Percentiles rank a stretch among this genome's conserved stretches.
These are phyloP conservation scores for Stegastes partitus DNA, from an alignment of 2,113 vertebrate species.

Conservation along the genomic window DNA sequence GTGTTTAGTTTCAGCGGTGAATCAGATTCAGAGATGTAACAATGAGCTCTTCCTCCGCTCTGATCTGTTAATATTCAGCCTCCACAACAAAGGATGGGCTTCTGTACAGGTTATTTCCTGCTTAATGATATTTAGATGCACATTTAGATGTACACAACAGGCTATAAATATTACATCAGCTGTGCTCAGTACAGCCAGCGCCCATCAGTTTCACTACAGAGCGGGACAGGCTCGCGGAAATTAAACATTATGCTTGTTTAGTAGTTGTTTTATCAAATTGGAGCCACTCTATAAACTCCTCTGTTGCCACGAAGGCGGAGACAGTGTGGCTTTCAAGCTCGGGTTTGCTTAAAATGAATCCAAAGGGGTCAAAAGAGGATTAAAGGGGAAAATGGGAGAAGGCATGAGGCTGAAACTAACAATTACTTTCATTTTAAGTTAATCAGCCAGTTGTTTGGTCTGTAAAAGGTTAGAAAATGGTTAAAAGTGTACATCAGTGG, in stretches of 20 bases:
- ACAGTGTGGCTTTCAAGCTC: neutral
- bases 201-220: constrained; percentile 5
- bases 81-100: constrained; percentile 42
- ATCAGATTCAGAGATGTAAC: constrained; percentile 36
- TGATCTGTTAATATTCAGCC: constrained; percentile 36
- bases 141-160: constrained; percentile 63
- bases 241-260: constrained; percentile 20
- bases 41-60: constrained; percentile 19
- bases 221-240: constrained; percentile 19
- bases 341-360: neutral
- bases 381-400: neutral
- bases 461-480: too few species aligned
- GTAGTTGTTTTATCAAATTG: constrained; percentile 20
- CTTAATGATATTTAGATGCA: constrained; percentile 64
- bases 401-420: too few species aligned
- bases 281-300: neutral
- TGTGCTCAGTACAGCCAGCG: neutral
- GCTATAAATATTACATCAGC: constrained; percentile 61
- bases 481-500: too few species aligned
- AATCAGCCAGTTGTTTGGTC: too few species aligned
- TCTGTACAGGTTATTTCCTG: constrained; percentile 62
- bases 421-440: too few species aligned
- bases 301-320: neutral
- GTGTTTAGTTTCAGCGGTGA: constrained; percentile 21
- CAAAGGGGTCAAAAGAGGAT: neutral